These are phyloP conservation scores for Allacma fusca DNA, from an alignment of 2,888 invertebrate species.

Conservation along the genomic window DNA sequence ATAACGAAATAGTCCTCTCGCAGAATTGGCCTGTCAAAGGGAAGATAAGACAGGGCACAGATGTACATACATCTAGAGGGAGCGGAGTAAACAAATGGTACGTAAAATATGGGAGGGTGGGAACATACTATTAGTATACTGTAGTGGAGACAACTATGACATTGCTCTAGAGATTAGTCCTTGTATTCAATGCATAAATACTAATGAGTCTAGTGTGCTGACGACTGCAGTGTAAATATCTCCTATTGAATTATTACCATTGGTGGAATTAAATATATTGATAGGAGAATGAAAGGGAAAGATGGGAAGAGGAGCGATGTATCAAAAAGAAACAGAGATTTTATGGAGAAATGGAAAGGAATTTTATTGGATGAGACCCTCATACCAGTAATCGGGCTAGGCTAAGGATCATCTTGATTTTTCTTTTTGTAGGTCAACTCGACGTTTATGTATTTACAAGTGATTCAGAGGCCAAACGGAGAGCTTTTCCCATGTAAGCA, in stretches of 20 bases:
- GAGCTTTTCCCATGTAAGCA: background rate
- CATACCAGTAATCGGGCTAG: conserved; percentile 17
- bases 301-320: too few species aligned
- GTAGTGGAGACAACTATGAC: conserved; percentile 13
- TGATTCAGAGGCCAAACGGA: background rate
- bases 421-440: conserved; percentile 36
- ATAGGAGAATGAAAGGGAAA: conserved; percentile 26
- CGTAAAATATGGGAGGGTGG: too few species aligned
- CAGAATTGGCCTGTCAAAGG: too few species aligned
- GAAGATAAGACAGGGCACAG: too few species aligned
- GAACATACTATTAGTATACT: too few species aligned
- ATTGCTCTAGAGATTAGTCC: conserved; percentile 10
- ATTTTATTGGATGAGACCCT: conserved; percentile 25
- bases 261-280: background rate
- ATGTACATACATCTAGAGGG: too few species aligned
- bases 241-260: background rate
- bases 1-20: too few species aligned
- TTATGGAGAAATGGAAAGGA: conserved; percentile 19
- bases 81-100: too few species aligned
- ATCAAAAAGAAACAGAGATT: conserved; percentile 29
- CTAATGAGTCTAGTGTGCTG: background rate
- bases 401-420: conserved; percentile 36
- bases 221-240: background rate
- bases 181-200: background rate
- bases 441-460: background rate